Evolutionary conservation across 2,113 vertebrate species (phyloP).

Genomic region (Condylura cristata): DNA sequence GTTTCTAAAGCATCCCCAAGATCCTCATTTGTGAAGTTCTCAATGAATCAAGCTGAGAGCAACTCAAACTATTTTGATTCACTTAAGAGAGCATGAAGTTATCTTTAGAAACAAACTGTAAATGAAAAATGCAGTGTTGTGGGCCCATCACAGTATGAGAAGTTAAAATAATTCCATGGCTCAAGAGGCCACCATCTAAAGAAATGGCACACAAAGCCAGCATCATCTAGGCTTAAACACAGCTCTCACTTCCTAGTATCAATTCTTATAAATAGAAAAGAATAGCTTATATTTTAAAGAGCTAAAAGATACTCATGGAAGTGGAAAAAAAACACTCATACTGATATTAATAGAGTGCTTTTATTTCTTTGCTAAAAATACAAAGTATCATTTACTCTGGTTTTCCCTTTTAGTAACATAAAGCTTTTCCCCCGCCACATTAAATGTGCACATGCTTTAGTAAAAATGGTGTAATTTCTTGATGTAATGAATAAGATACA

Average conservation of each 20-base stretch:
- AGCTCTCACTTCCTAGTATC: background rate
- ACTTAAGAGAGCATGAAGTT: constrained; percentile 27
- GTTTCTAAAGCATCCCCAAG: constrained; percentile 46
- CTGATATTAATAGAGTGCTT: background rate
- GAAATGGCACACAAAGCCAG: background rate
- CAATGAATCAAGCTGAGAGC: constrained; percentile 62
- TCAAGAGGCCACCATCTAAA: background rate
- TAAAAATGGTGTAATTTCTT: constrained; percentile 53
- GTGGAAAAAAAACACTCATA: background rate
- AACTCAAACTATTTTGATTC: constrained; percentile 64
- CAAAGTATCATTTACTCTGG: background rate
- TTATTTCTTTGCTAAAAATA: constrained; percentile 41
- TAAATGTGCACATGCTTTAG: background rate
- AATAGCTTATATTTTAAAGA: constrained; percentile 18
- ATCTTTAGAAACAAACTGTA: constrained; percentile 55
- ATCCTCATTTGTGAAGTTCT: constrained; percentile 59
- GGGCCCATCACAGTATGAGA: background rate
- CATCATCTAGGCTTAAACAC: background rate
- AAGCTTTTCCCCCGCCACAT: constrained; percentile 31
- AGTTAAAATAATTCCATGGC: background rate
- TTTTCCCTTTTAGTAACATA: constrained; percentile 39
- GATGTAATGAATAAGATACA: constrained; percentile 3
- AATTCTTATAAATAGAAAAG: background rate
- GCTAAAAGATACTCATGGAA: background rate
- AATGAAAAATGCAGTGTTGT: constrained; percentile 1